These are phyloP conservation scores for Tolmerus cingulatus DNA, from an alignment of 2,888 invertebrate species.

Conservation along the genomic window DNA sequence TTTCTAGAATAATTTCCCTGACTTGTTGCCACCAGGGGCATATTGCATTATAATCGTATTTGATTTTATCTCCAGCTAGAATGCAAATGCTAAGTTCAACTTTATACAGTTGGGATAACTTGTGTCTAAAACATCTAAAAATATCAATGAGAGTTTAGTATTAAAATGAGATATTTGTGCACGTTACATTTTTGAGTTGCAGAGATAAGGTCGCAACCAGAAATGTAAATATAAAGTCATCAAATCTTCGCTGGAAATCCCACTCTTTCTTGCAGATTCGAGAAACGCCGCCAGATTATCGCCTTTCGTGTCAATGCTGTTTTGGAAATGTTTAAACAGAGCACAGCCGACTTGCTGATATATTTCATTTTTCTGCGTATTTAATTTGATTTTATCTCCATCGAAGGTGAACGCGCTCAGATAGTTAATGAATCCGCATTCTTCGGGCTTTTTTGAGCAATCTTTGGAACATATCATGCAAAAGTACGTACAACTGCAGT, in stretches of 20 bases:
- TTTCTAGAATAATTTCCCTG: slow-evolving; percentile 75
- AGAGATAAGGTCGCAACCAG: slow-evolving; percentile 71
- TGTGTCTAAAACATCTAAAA: background rate
- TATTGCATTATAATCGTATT: slow-evolving; percentile 73
- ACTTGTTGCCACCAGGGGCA: slow-evolving; percentile 86
- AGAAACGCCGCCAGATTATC: slow-evolving; percentile 63
- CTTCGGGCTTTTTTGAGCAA: slow-evolving; percentile 67
- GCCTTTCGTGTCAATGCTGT: slow-evolving; percentile 50
- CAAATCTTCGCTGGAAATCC: slow-evolving; percentile 68
- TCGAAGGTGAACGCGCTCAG: slow-evolving; percentile 57
- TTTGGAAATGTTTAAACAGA: slow-evolving; percentile 57
- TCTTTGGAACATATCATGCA: background rate
- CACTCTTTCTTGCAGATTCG: slow-evolving; percentile 52
- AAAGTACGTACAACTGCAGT: background rate
- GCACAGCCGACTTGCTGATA: slow-evolving; percentile 57
- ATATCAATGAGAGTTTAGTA: background rate
- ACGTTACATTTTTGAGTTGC: slow-evolving; percentile 55
- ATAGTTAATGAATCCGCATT: slow-evolving; percentile 68
- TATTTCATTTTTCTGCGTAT: slow-evolving; percentile 57
- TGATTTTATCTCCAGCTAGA: slow-evolving; percentile 69
- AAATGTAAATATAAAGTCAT: slow-evolving; percentile 75
- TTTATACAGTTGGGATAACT: background rate
- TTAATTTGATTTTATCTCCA: slow-evolving; percentile 57
- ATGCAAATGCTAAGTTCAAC: slow-evolving; percentile 65
- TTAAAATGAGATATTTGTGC: background rate